A percentile compares a stretch with the other conserved stretches of the same genome.
Conservation (phyloP, 2,888 invertebrate genomes). For the Protonemura montana region DNA sequence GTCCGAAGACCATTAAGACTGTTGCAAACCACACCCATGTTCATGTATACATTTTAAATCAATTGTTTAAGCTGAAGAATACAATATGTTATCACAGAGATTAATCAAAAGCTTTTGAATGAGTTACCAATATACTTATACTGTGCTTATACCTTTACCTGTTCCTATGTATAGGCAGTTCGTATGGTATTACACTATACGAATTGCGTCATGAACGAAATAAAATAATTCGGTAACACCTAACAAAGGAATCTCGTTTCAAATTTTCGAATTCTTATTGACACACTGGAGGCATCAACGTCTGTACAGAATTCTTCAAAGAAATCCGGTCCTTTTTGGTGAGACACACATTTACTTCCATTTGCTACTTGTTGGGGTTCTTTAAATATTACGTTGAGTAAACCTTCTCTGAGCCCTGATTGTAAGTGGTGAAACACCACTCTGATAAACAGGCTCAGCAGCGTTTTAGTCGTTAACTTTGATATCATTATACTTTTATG, state of each 20-base stretch:
- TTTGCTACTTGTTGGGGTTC: constrained; percentile 27
- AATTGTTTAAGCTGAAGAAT: neutral
- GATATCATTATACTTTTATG: constrained; percentile 8
- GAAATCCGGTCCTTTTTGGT: neutral
- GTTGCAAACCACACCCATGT: neutral
- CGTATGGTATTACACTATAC: neutral
- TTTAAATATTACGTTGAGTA: constrained; percentile 39
- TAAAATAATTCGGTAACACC: constrained; percentile 23
- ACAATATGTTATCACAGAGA: neutral
- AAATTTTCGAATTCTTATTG: neutral
- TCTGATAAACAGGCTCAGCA: neutral
- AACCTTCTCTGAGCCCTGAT: constrained; percentile 8
- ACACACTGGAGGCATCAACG: neutral
- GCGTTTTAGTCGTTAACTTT: constrained; percentile 17
- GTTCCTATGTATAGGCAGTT: neutral
- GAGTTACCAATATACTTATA: neutral
- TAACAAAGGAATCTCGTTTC: constrained; percentile 21
- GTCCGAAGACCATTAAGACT: too few species aligned
- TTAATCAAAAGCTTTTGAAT: neutral
- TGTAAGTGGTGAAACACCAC: neutral
- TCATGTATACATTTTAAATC: neutral
- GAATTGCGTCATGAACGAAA: constrained; percentile 1
- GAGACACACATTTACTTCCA: neutral
- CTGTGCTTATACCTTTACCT: too few species aligned
- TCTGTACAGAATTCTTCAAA: too few species aligned